These are phyloP conservation scores for Dallia pectoralis DNA, from an alignment of 2,797 vertebrate species.

Conservation along the genomic window DNA sequence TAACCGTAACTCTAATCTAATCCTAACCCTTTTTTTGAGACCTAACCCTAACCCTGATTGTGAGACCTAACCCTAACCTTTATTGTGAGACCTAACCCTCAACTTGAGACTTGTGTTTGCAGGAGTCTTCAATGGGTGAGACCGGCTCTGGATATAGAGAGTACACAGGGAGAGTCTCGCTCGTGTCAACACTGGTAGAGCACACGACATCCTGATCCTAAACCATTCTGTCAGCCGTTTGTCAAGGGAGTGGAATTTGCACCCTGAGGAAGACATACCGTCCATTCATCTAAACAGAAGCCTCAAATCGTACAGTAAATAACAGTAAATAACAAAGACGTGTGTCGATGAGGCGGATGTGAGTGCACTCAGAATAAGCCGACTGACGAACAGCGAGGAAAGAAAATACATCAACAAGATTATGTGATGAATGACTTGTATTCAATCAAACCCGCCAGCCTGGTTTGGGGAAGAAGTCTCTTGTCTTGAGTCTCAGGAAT, in stretches of 20 bases:
- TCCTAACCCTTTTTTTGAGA: too few species aligned
- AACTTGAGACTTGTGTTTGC: slow-evolving; percentile 10
- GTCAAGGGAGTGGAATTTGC: slow-evolving; percentile 35
- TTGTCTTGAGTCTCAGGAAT: neutral
- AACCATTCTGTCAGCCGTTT: slow-evolving; percentile 58
- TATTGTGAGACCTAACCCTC: too few species aligned
- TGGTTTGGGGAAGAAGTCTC: neutral
- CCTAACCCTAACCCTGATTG: too few species aligned
- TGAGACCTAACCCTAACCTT: too few species aligned
- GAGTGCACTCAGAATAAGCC: slow-evolving; percentile 3
- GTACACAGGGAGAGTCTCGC: slow-evolving; percentile 23
- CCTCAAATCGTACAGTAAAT: slow-evolving; percentile 20
- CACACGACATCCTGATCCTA: slow-evolving; percentile 35
- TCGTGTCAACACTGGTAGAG: slow-evolving; percentile 48
- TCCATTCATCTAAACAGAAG: slow-evolving; percentile 34
- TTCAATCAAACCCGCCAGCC: neutral
- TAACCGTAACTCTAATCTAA: too few species aligned
- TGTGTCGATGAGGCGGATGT: slow-evolving; percentile 1
- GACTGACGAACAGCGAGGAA: slow-evolving; percentile 10
- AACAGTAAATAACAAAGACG: too few species aligned
- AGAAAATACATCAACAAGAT: neutral
- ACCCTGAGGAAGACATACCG: slow-evolving; percentile 6
- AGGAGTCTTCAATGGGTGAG: slow-evolving; percentile 14
- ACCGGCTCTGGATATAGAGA: slow-evolving; percentile 34
- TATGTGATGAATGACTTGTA: too few species aligned